phyloP scores from a whole-genome alignment of 92 coral and sea anemone species.

The Zoanthus gigantus region DNA sequence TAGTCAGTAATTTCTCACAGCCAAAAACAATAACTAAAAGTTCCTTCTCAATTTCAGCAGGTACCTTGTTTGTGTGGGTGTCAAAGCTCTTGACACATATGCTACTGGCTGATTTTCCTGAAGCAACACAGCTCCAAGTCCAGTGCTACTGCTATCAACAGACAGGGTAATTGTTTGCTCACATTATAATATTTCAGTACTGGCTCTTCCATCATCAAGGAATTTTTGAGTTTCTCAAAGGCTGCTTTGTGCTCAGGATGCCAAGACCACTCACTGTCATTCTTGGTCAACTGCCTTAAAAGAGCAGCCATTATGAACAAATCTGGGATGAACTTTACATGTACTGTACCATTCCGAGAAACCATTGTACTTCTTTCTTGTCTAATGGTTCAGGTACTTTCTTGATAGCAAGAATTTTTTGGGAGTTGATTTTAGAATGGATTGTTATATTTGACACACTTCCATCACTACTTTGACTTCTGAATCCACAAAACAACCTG shows the following conservation, averaged over 20 bases:
- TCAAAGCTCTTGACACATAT: slow-evolving; percentile 20
- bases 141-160: slow-evolving; percentile 41
- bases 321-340: slow-evolving; percentile 42
- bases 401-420: slow-evolving; percentile 28
- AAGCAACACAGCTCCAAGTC: slow-evolving; percentile 40
- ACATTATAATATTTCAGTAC: slow-evolving; percentile 42
- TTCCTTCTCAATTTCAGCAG: slow-evolving; percentile 44
- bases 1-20: slow-evolving; percentile 21
- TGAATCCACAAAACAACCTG: no score
- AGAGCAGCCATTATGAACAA: slow-evolving; percentile 25
- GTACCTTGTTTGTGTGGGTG: slow-evolving; percentile 30
- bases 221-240: slow-evolving; percentile 25
- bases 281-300: slow-evolving; percentile 18
- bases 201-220: slow-evolving; percentile 19
- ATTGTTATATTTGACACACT: no score
- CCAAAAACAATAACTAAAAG: slow-evolving; percentile 28
- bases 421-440: slow-evolving; percentile 18
- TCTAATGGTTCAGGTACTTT: slow-evolving; percentile 34
- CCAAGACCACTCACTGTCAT: slow-evolving; percentile 39
- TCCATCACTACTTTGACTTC: no score
- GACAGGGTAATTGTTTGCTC: slow-evolving; percentile 15
- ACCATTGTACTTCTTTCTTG: slow-evolving; percentile 31
- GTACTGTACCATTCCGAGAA: slow-evolving; percentile 40
- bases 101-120: slow-evolving; percentile 43
- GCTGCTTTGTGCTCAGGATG: not conserved